Evolutionary conservation across 53 echinoderm and acorn worm genomes (phyloP), one percentile per base, ranked within the genome.

Genomic region (Stichopus horrens): DNA sequence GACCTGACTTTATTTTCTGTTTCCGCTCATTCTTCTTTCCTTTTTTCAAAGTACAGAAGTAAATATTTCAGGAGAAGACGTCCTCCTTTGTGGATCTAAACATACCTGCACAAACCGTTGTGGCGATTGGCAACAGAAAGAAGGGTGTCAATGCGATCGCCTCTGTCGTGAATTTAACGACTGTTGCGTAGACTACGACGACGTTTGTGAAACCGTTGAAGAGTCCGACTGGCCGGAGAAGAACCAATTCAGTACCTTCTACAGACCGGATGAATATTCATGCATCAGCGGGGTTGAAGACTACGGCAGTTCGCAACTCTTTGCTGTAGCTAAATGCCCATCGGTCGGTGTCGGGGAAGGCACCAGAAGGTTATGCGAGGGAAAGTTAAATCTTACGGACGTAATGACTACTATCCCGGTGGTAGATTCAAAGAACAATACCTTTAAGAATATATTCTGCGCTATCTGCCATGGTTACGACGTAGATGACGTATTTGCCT

Each of bases 361-460:
- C 9, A 65, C 73, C 18, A 8, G 21, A 53, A 7, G 9, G n/a
- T 53, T 52, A 5, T 94, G 94, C 81, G 89, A 92, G 53, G 88
- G 57, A 6, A 13, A 67, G 52, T 82, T 86, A 6, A 14, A 76
- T 3, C 54, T 63, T 7, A 76, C 86, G 63, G 93, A 95, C 84
- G 91, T 95, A 73, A 89, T 95, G 53, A 77, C 90, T 0, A 91
- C 81, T 55, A 82, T 91, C 22, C 95, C 95, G 7, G 95, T 95
- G 0, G 92, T 86, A 58, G 92, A 90, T 83, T 21, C 21, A 4
- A 66, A 85, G 5, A 90, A 93, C 20, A 71, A 77, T 56, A 87
- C 86, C 4, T 95, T 83, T 86, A 92, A 88, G 77, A 95, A 95
- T 79, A 55, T 93, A 3, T 95, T 90, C 89, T 95, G 95, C 57